Conservation (phyloP, 2,113 vertebrate species). For the Tychaedon coryphoeus region DNA sequence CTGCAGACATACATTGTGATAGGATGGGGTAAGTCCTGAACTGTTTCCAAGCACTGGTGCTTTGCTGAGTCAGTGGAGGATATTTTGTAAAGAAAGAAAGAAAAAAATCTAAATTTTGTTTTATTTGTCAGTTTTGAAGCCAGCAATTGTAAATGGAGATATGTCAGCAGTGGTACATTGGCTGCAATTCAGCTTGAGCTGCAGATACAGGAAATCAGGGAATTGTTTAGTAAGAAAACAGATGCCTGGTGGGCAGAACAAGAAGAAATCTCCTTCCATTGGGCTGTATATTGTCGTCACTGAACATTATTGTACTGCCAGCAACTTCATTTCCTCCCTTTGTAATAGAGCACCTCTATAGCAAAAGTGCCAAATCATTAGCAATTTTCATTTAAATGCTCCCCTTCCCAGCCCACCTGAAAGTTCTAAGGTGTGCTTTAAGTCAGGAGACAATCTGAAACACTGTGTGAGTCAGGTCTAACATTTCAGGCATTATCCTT, state of each 20-base stretch:
- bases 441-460: background rate
- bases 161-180: background rate
- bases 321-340: background rate
- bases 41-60: background rate
- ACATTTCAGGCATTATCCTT: background rate
- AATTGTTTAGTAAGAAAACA: background rate
- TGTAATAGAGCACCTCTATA: background rate
- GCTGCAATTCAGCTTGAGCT: background rate
- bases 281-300: background rate
- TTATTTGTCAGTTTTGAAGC: background rate
- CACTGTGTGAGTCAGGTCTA: background rate
- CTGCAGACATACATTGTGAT: slow-evolving; percentile 87
- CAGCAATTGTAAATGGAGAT: background rate
- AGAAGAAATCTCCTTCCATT: background rate
- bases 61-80: background rate
- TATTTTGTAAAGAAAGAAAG: background rate
- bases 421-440: background rate
- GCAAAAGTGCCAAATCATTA: background rate
- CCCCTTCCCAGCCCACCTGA: background rate
- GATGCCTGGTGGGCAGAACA: background rate
- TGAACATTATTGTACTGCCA: background rate
- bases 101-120: background rate
- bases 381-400: background rate
- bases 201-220: background rate
- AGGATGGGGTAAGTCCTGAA: slow-evolving; percentile 86